Evolutionary conservation across 2,888 invertebrate genomes (phyloP), one percentile per base, ranked within the genome.

Genomic region (Melanophora roralis): DNA sequence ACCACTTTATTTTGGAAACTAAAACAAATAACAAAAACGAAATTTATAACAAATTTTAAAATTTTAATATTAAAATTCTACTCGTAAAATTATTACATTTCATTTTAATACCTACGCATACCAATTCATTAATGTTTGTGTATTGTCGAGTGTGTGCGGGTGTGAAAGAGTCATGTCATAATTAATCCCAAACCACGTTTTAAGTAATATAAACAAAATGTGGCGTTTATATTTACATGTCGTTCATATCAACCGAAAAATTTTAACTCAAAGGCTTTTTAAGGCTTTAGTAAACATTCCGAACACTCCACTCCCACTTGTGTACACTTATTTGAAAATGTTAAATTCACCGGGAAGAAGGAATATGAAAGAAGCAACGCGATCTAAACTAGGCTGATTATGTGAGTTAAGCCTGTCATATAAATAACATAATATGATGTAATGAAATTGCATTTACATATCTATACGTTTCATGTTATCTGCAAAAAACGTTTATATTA

Each of bases 371-470:
- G 47, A 32, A 40, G 27, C 34, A 21, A 32, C 12, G 55, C 51
- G 36, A 73, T 60, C 76, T 55, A 71, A 78, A 73, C 49, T 62
- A 45, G 43, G 69, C 80, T 80, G 81, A 78, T 71, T 79, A 57
- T 74, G 68, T 84, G 83, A 82, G 72, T 78, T 68, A 72, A 71
- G 83, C 83, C 81, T 87, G 86, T 87, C 87, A 87, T 87, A 88
- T 87, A 88, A 87, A 87, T 87, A 88, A 85, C 86, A 87, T 88
- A 88, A 87, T 85, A 88, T 79, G 85, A 82, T 82, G 85, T 87
- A 87, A 87, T 87, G 88, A 87, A 87, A 88, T 85, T 87, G 84
- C 75, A 81, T 82, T 82, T 81, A 82, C 81, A 82, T 83, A 85
- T 21, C 0, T 21, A 4, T 47, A 11, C 11, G 27, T 27, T 27